Conservation (phyloP, 2,797 vertebrate species). For the Hozukius guyotensis region DNA sequence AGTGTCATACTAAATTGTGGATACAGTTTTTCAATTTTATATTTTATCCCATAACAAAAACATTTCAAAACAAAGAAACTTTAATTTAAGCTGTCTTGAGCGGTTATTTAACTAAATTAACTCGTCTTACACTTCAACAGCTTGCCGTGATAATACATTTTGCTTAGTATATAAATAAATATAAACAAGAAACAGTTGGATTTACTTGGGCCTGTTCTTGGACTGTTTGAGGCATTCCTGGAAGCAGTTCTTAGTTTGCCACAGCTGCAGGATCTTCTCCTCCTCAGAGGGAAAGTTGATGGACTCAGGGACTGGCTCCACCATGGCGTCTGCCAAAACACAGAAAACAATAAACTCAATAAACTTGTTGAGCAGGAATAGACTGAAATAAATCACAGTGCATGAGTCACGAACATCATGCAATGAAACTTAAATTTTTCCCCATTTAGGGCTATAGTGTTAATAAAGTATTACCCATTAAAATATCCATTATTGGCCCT, state of each 20-base stretch:
- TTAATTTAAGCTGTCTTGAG: background rate
- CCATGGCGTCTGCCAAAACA: slow-evolving; percentile 82
- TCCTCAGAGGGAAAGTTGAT: slow-evolving; percentile 93
- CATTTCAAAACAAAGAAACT: background rate
- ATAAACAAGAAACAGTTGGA: background rate
- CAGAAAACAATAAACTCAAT: background rate
- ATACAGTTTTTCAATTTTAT: background rate
- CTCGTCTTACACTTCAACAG: background rate
- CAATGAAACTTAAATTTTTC: background rate
- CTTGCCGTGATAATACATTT: fast-evolving
- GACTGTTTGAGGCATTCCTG: slow-evolving; percentile 95
- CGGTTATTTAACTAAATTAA: background rate
- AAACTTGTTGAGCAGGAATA: background rate
- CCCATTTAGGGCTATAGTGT: no score
- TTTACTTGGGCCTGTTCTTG: slow-evolving; percentile 91
- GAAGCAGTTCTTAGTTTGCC: slow-evolving; percentile 91
- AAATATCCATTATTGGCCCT: background rate
- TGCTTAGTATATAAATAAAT: background rate
- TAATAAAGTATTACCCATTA: background rate
- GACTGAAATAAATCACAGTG: background rate
- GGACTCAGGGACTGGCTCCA: slow-evolving; percentile 92
- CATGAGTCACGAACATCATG: background rate
- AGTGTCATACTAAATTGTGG: background rate
- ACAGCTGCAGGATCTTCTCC: slow-evolving; percentile 90
- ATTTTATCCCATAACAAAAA: background rate